Percentiles rank a stretch among this genome's conserved stretches.
Conservation (phyloP, 23 tunicate genomes). For the Halocynthia roretzi region DNA sequence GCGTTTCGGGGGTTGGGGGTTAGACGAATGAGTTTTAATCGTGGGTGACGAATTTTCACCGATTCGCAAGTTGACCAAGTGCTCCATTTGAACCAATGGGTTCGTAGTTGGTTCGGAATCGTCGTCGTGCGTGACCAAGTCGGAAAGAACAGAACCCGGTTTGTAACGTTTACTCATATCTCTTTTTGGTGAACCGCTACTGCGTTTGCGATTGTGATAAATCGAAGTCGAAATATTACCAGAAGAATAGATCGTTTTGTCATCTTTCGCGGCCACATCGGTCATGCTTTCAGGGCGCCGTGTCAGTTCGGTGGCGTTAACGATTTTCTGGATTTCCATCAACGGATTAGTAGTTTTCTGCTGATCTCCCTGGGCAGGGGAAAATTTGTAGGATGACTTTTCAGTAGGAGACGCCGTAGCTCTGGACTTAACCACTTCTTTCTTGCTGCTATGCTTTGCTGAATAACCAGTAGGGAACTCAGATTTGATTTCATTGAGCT, state of each 20-base stretch:
- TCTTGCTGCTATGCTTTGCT: no score
- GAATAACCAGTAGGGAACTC: no score
- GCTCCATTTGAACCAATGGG: slow-evolving; percentile 20
- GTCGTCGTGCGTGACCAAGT: slow-evolving; percentile 18
- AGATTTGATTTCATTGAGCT: no score
- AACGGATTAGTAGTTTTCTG: slow-evolving; percentile 43
- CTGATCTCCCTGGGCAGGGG: neutral
- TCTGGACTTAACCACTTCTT: no score
- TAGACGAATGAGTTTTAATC: no score
- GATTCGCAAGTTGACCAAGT: slow-evolving; percentile 7
- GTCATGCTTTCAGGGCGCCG: neutral
- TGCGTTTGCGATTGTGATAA: neutral
- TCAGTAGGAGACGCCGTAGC: no score
- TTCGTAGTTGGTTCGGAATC: neutral
- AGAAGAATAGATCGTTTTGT: neutral
- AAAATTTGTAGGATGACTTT: no score
- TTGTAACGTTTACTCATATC: neutral
- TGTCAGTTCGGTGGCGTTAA: slow-evolving; percentile 46
- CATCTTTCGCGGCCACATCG: neutral
- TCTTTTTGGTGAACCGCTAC: neutral
- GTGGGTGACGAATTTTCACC: slow-evolving; percentile 4
- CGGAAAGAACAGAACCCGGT: slow-evolving; percentile 12
- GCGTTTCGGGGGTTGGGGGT: neutral
- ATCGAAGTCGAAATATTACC: neutral
- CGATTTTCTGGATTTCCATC: slow-evolving; percentile 70